Evolutionary conservation across 2,797 vertebrate species (phyloP).

Genomic region (Scomberomorus guttatus): DNA sequence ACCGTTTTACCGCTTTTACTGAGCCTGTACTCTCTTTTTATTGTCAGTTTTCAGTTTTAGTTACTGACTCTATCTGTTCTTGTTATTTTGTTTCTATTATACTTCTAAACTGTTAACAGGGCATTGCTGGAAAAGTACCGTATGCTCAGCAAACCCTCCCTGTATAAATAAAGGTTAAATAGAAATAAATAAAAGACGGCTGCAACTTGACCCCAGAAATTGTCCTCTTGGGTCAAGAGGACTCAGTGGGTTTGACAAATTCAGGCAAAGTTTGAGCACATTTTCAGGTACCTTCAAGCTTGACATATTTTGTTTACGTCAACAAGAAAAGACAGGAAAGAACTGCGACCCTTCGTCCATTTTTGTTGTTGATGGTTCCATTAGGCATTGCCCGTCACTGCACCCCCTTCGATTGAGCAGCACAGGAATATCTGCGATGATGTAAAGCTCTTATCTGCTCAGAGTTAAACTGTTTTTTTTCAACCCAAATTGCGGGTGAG

Average conservation of each 20-base stretch:
- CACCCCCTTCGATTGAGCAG: not conserved
- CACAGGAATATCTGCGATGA: not conserved
- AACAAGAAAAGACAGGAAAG: no score
- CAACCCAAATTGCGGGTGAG: no score
- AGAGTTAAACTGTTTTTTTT: not conserved
- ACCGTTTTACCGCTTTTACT: not conserved
- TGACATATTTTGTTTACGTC: not conserved
- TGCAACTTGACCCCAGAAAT: no score
- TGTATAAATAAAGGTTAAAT: not conserved
- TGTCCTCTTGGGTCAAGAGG: no score
- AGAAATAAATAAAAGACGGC: not conserved
- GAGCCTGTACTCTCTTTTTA: slow-evolving; percentile 1
- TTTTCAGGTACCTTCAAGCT: not conserved
- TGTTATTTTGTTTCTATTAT: slow-evolving; percentile 14
- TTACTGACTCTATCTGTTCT: slow-evolving; percentile 9
- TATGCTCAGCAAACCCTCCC: not conserved
- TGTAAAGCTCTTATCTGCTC: not conserved
- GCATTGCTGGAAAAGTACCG: not conserved
- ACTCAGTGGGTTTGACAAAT: no score
- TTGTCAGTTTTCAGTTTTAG: slow-evolving; percentile 12
- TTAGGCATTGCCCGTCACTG: no score
- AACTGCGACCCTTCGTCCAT: not conserved
- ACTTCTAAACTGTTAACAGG: not conserved
- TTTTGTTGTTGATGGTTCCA: not conserved
- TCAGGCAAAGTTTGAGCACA: not conserved